Evolutionary conservation across 53 echinoderm and acorn worm genomes (phyloP).

Genomic region (Actinopyga echinites): DNA sequence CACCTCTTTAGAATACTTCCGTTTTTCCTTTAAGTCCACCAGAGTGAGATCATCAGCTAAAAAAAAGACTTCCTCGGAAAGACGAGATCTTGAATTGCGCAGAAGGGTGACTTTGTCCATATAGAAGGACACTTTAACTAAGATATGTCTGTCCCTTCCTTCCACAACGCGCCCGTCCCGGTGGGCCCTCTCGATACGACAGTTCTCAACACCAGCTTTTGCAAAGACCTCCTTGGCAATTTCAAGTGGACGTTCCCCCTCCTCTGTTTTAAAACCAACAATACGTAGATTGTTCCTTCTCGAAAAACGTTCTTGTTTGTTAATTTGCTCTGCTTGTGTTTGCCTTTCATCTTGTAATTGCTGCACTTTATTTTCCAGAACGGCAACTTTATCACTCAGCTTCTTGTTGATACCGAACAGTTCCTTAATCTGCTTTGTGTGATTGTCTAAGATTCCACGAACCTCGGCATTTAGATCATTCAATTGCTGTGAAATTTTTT

Average conservation of each 20-base stretch:
- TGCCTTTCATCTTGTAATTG: conserved; percentile 3
- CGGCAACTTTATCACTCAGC: not conserved
- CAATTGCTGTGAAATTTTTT: not conserved
- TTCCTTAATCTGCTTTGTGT: not conserved
- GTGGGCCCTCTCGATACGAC: too few species aligned
- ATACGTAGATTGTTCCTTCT: too few species aligned
- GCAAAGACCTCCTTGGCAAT: not conserved
- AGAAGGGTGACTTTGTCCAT: too few species aligned
- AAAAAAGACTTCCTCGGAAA: too few species aligned
- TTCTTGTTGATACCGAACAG: not conserved
- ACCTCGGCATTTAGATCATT: not conserved
- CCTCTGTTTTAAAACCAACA: too few species aligned
- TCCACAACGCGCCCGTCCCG: too few species aligned
- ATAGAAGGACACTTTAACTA: too few species aligned
- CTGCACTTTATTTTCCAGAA: not conserved
- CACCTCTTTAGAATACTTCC: too few species aligned
- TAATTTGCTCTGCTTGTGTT: not conserved
- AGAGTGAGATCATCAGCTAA: too few species aligned
- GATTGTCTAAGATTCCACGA: not conserved
- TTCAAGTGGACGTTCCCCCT: not conserved
- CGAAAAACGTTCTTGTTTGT: not conserved
- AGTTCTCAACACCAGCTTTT: not conserved
- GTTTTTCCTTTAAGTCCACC: too few species aligned
- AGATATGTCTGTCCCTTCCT: too few species aligned
- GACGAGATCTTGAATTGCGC: too few species aligned